Base-by-base conservation (phyloP, 2,113 vertebrate species). In the Halcyon senegalensis region DNA sequence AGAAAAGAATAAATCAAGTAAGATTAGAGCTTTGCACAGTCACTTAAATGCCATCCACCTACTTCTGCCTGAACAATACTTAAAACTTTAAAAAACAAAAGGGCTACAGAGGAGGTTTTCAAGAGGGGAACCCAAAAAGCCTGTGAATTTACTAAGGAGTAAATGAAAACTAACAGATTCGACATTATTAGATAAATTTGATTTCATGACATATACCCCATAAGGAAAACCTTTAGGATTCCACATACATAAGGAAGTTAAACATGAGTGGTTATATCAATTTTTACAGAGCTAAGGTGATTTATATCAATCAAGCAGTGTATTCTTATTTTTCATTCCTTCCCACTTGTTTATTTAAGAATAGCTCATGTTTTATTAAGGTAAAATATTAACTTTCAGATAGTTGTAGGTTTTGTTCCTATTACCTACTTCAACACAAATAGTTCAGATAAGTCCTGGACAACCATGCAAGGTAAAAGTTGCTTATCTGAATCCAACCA, bases 331-430 rank as follows among this genome's bases (percentile, higher is more conserved):
- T 89, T 94, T 93, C 14, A 92, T 20, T 84, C 87, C 70, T 92
- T 90, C 62, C 58, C 84, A 31, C 16, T 87, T 62, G 69, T 96
- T 92, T 83, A 60, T 84, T 90, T 92, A 79, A 81, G 88, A 94
- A 84, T 30, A 66, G n/a, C 15, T 73, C 3, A 44, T 95, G 81
- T 69, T 89, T 93, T 86, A 94, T 80, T 92, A 95, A 84, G 44
- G 95, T 95, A 95, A 95, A 94, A 97, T 84, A 96, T 96, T 94
- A 96, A 93, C 94, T 87, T 80, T 55, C 24, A 39, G 84, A 72
- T 89, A 76, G 43, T 60, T 84, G 53, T 69, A 80, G 50, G 66
- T 92, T 96, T 96, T 95, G 69, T 91, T 94, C 62, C 66, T 66
- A 60, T 56, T 95, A 81, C 43, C 62, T 84, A 41, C 77, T 91